A percentile compares a stretch with the other conserved stretches of the same genome.
Evolutionary conservation across 2,113 vertebrate species (phyloP).

Genomic region (Tetraodon nigroviridis): DNA sequence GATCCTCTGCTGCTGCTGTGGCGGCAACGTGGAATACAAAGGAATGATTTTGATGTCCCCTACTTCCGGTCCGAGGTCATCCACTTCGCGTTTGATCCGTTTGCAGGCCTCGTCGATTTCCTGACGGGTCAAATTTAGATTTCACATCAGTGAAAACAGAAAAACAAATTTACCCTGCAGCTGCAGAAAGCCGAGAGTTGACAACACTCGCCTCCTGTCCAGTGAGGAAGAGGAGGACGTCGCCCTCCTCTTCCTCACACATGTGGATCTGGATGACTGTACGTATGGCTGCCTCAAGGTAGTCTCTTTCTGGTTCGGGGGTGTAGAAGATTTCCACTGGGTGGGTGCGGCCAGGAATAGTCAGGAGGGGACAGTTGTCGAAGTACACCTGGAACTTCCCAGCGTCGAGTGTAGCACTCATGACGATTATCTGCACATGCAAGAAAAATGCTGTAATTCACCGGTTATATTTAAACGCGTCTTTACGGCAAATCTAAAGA

Average conservation of each 20-base stretch:
- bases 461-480: neutral
- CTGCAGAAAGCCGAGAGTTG: neutral
- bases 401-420: conserved; percentile 97
- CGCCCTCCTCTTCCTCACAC: conserved; percentile 98
- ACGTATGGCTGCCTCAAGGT: conserved; percentile 96
- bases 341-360: conserved; percentile 96
- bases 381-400: conserved; percentile 99
- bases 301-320: conserved; percentile 96
- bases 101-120: conserved; percentile 99
- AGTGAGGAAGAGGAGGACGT: conserved; percentile 94
- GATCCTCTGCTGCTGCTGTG: conserved; percentile 96
- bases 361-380: conserved; percentile 94
- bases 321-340: conserved; percentile 99
- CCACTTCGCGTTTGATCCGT: conserved; percentile 96
- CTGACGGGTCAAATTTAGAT: conserved; percentile 59
- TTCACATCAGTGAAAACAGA: neutral
- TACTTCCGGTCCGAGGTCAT: conserved; percentile 96
- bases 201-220: conserved; percentile 87
- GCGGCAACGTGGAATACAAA: conserved; percentile 95
- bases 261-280: conserved; percentile 99
- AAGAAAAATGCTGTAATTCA: neutral
- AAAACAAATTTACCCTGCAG: too few relatives aligned
- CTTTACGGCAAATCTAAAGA: neutral
- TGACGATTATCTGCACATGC: conserved; percentile 79
- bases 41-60: conserved; percentile 99